phyloP scores from a whole-genome alignment of 2,113 vertebrate genomes.

The Anhinga rufa region DNA sequence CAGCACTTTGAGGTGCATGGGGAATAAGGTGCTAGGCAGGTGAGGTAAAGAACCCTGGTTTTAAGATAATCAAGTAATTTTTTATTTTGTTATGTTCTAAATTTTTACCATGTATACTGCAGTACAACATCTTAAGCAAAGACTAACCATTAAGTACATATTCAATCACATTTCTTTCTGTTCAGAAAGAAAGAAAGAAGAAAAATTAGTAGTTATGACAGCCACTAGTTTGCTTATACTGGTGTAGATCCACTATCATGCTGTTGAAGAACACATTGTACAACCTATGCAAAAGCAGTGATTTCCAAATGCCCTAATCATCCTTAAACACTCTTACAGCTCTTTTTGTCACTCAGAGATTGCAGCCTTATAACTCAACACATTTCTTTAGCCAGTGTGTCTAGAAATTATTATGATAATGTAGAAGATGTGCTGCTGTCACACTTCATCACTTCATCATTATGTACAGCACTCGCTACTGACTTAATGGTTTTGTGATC shows the following conservation, averaged over 20 bases:
- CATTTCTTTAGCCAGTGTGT: neutral
- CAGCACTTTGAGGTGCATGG: neutral
- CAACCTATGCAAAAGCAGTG: neutral
- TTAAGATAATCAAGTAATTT: neutral
- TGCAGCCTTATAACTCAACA: neutral
- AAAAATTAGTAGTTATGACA: neutral
- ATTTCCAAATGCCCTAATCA: neutral
- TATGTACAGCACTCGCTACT: neutral
- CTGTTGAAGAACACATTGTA: neutral
- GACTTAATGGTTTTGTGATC: constrained; percentile 5
- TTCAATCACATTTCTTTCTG: neutral
- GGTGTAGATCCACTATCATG: neutral
- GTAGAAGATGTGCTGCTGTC: neutral
- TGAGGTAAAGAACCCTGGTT: neutral
- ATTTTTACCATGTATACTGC: neutral
- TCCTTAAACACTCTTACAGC: neutral
- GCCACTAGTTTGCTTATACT: neutral
- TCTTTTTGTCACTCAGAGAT: neutral
- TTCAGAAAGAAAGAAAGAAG: neutral
- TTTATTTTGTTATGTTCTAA: neutral
- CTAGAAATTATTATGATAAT: neutral
- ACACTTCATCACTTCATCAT: constrained; percentile 26
- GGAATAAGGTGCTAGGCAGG: neutral
- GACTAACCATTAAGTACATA: neutral
- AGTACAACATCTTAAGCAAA: neutral